Percentiles rank a stretch among this genome's conserved stretches.
These are phyloP conservation scores for Thomomys bottae DNA, from an alignment of 2,113 vertebrate genomes.

Conservation along the genomic window DNA sequence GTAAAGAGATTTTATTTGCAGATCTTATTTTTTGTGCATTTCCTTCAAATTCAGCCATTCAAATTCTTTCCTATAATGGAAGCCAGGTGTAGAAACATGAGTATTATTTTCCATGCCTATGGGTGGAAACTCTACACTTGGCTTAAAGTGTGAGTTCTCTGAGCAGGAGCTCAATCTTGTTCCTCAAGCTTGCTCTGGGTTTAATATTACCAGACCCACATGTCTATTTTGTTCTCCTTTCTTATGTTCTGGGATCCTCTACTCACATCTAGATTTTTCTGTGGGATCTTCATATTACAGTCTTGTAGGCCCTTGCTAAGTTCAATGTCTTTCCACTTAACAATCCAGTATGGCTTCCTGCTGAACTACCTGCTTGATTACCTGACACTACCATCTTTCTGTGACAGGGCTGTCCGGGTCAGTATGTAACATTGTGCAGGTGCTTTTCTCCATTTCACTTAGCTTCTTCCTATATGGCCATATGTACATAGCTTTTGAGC, in stretches of 20 bases:
- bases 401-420: not conserved
- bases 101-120: not conserved
- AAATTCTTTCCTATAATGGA: not conserved
- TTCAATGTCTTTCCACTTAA: not conserved
- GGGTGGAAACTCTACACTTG: accelerated
- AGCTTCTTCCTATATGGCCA: too few relatives aligned
- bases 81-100: accelerated
- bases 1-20: slow-evolving; percentile 3
- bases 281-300: not conserved
- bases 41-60: not conserved
- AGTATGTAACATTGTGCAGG: not conserved
- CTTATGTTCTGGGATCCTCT: not conserved
- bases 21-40: not conserved
- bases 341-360: not conserved
- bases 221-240: not conserved
- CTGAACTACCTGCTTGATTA: not conserved
- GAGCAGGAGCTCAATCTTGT: not conserved
- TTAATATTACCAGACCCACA: not conserved
- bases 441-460: not conserved
- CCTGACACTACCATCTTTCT: not conserved
- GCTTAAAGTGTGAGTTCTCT: not conserved
- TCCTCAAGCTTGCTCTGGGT: not conserved
- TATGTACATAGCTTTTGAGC: too few relatives aligned
- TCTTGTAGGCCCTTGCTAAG: not conserved
- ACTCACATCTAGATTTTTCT: not conserved